Evolutionary conservation across 35 echinoderm and acorn worm species (phyloP).

Genomic region (Heliocidaris erythrogramma): DNA sequence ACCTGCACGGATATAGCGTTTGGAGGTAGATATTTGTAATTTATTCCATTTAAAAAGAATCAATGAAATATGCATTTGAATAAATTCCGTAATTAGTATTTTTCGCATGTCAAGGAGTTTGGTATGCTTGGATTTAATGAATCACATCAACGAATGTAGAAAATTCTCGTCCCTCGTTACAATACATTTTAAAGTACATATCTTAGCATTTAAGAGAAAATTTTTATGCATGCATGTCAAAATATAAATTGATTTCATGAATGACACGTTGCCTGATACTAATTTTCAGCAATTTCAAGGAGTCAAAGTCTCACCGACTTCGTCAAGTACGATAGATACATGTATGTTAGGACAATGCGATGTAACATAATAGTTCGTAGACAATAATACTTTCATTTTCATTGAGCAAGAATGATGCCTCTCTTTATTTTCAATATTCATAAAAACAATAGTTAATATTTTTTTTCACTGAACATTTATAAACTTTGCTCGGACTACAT

Average conservation of each 20-base stretch:
- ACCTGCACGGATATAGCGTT: neutral
- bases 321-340: too few species aligned
- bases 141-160: neutral
- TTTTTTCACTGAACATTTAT: slow-evolving; percentile 9
- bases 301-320: too few species aligned
- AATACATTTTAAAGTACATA: too few species aligned
- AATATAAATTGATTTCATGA: too few species aligned
- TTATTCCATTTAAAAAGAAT: neutral
- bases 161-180: too few species aligned
- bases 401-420: slow-evolving; percentile 30
- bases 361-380: neutral
- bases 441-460: slow-evolving; percentile 31
- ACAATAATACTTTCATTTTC: neutral
- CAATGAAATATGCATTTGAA: too few species aligned
- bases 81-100: neutral
- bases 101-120: neutral
- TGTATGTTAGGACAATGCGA: too few species aligned
- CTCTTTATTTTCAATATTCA: slow-evolving; percentile 43
- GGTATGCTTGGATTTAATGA: neutral
- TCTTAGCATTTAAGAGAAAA: too few species aligned
- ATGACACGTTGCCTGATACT: too few species aligned
- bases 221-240: too few species aligned
- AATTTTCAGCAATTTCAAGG: too few species aligned
- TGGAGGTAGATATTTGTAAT: neutral
- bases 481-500: slow-evolving; percentile 27